Conservation (phyloP, 2,888 invertebrate genomes). For the Heteropelma amictum region DNA sequence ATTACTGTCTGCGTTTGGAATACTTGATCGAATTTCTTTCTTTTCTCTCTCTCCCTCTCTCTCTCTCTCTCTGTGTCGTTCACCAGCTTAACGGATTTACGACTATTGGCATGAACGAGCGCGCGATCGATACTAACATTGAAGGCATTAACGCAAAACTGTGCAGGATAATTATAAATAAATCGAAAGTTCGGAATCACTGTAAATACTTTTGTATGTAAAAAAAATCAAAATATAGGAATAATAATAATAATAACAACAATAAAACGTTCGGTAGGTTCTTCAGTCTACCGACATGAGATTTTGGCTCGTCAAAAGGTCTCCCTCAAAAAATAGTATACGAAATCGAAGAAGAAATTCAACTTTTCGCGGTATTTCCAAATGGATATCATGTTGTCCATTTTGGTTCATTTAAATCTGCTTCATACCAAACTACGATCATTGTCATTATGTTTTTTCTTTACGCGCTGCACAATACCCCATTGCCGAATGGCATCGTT, state of each 20-base stretch:
- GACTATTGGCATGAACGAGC: slow-evolving; percentile 31
- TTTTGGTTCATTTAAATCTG: background rate
- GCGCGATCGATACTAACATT: slow-evolving; percentile 18
- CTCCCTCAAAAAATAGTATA: background rate
- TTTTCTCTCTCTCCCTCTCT: background rate
- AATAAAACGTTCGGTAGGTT: slow-evolving; percentile 4
- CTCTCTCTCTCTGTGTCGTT: background rate
- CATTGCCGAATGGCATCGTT: background rate
- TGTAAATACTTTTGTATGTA: slow-evolving; percentile 14
- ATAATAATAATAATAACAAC: slow-evolving; percentile 15
- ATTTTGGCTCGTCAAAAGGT: slow-evolving; percentile 13
- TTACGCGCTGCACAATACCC: too few relatives aligned
- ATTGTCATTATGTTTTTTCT: too few relatives aligned
- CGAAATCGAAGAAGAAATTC: background rate
- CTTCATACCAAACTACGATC: background rate
- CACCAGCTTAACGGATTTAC: slow-evolving; percentile 8
- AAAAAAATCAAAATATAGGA: slow-evolving; percentile 16
- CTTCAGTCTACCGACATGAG: slow-evolving; percentile 8
- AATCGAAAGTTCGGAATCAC: slow-evolving; percentile 26
- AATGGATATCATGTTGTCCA: background rate
- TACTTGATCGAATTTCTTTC: slow-evolving; percentile 24
- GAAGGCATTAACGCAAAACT: slow-evolving; percentile 18
- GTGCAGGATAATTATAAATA: slow-evolving; percentile 26
- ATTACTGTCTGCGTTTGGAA: background rate
- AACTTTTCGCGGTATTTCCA: background rate